These are phyloP conservation scores for Tribolium madens DNA, from an alignment of 1,140 invertebrate species.

Conservation along the genomic window DNA sequence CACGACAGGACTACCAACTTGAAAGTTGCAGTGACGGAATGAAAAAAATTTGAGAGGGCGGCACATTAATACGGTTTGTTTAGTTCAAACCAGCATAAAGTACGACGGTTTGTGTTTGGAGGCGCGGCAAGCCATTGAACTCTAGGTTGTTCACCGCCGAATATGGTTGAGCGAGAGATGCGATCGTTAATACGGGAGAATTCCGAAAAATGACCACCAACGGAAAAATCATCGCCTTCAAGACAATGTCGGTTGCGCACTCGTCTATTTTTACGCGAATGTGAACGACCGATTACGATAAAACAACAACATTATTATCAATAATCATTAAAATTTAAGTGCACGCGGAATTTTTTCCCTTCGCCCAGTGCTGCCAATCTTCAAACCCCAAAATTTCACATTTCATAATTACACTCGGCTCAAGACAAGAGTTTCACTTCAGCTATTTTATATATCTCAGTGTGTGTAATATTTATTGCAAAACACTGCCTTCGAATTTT, in stretches of 20 bases:
- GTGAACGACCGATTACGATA: slow-evolving; percentile 63
- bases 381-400: slow-evolving; percentile 1
- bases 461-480: slow-evolving; percentile 23
- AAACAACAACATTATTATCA: slow-evolving; percentile 45
- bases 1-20: too few species aligned
- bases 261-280: slow-evolving; percentile 60
- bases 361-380: background rate
- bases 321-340: slow-evolving; percentile 39
- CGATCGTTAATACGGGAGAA: slow-evolving; percentile 48
- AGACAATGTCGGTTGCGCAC: slow-evolving; percentile 37
- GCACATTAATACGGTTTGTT: slow-evolving; percentile 43
- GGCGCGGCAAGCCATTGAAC: slow-evolving; percentile 63
- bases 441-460: background rate
- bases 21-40: background rate
- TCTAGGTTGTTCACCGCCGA: slow-evolving; percentile 63
- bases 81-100: slow-evolving; percentile 46
- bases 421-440: slow-evolving; percentile 12
- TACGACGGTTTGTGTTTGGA: slow-evolving; percentile 57
- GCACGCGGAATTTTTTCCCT: slow-evolving; percentile 32
- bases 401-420: slow-evolving; percentile 31
- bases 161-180: slow-evolving; percentile 58
- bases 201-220: slow-evolving; percentile 36
- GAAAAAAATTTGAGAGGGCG: slow-evolving; percentile 38
- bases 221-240: slow-evolving; percentile 40
- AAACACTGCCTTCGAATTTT: slow-evolving; percentile 24